phyloP scores from a whole-genome alignment of 92 coral and sea anemone genomes.

The Umimayanthus chanpuru region DNA sequence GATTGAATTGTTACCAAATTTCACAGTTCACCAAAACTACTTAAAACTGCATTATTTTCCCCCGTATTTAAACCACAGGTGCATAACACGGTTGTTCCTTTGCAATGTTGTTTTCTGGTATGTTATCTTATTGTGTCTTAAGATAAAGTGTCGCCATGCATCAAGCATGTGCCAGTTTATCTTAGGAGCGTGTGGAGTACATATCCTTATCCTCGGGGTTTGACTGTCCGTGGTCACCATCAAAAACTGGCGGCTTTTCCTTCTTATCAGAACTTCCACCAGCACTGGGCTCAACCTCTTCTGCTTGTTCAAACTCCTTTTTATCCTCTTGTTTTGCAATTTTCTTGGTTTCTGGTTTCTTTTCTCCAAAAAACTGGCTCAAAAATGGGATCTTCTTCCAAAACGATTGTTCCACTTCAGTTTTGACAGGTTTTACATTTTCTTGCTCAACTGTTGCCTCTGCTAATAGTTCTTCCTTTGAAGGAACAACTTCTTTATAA shows the following conservation, averaged over 20 bases:
- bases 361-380: conserved; percentile 48
- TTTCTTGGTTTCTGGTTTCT: conserved; percentile 21
- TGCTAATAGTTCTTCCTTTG: conserved; percentile 30
- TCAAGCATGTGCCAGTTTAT: not conserved
- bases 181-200: conserved; percentile 85
- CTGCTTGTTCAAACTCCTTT: not conserved
- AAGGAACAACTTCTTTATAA: conserved; percentile 52
- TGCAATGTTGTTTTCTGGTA: too few species aligned
- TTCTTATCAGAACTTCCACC: conserved; percentile 24
- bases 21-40: too few species aligned
- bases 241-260: conserved; percentile 34
- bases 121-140: too few species aligned
- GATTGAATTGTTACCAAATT: too few species aligned
- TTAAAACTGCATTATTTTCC: too few species aligned
- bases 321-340: conserved; percentile 36
- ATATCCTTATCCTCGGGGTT: conserved; percentile 96
- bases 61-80: too few species aligned
- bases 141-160: too few species aligned
- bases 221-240: conserved; percentile 88
- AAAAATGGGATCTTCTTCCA: conserved; percentile 64
- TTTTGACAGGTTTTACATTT: conserved; percentile 25
- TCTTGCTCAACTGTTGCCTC: conserved; percentile 23
- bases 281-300: conserved; percentile 31
- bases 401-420: conserved; percentile 45
- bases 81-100: too few species aligned